Base-by-base conservation (phyloP, 2,797 vertebrate genomes). In the Odontamblyopus rebecca region DNA sequence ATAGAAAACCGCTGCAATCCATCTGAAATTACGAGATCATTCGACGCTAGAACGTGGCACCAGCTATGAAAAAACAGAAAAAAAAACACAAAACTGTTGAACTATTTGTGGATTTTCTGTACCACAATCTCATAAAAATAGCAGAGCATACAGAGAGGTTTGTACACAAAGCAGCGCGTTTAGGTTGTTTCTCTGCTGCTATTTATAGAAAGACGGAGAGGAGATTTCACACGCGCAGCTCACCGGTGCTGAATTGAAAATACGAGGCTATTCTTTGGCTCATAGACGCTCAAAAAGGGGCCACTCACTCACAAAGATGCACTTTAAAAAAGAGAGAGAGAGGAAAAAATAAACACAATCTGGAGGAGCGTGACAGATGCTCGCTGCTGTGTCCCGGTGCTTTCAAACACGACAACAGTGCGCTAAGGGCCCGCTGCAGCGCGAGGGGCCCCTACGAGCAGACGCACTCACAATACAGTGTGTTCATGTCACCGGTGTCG, bases 241-340 rank as follows among this genome's bases (percentile, higher is more conserved):
- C 85, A 85, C 77, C 82, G 77, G 76, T 75, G 71, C 67, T 84
- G 74, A 82, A 89, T 86, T 78, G 82, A 76, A 68, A 54, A 70
- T 19, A 59, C 66, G 67, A 48, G 70, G 60, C 66, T 59, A 77
- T 70, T 79, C 70, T 79, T 82, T 82, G 78, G 76, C 69, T 80
- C 72, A 63, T 50, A 75, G 68, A 78, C 66, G 77, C 69, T 71
- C 27, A 41, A 35, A 69, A 83, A 80, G 48, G 76, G 67, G 77
- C 30, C 44, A 72, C 23, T 69, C 56, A n/a, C 48, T 69, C 56
- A n/a, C 48, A 26, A 68, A 12, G 4, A 63, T 26, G 19, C 26
- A 78, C 64, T 56, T 50, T 61, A 35, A 67, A 59, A 54, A 2
- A 27, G 23, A 23, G 23, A 56, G 56, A 61, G 29, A 61, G 1